These are phyloP conservation scores for Halictus rubicundus DNA, from an alignment of 1,140 invertebrate species.

Conservation along the genomic window DNA sequence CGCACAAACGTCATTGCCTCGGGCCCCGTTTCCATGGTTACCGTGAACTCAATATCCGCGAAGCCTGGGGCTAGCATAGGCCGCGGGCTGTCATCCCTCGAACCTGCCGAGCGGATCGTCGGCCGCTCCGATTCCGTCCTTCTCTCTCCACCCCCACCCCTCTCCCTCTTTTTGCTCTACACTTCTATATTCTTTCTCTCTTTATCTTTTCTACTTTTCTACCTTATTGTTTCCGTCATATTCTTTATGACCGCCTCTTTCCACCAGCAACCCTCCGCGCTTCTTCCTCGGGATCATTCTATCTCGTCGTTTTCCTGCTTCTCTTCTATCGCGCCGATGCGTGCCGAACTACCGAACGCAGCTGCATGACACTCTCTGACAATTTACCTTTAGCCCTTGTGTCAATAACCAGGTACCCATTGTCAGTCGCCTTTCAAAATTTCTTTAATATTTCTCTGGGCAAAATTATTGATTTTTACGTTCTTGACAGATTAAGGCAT, in stretches of 20 bases:
- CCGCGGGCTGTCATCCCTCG: conserved; percentile 78
- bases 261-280: neutral
- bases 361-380: too few species aligned
- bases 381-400: too few species aligned
- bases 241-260: conserved; percentile 15
- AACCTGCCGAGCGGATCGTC: conserved; percentile 73
- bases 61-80: conserved; percentile 65
- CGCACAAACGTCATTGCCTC: conserved; percentile 77
- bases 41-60: conserved; percentile 83
- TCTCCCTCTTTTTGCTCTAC: neutral
- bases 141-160: neutral
- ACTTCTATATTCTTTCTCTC: neutral
- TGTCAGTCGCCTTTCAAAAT: too few species aligned
- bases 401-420: too few species aligned
- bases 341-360: too few species aligned
- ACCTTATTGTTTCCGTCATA: conserved; percentile 36
- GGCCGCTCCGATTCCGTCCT: conserved; percentile 20
- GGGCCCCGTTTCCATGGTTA: conserved; percentile 81
- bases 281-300: neutral
- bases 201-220: conserved; percentile 13
- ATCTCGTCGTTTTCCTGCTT: neutral
- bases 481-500: too few species aligned
- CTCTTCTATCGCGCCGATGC: too few species aligned
- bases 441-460: too few species aligned
- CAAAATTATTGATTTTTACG: too few species aligned